Base-by-base conservation (phyloP, 2,113 vertebrate genomes). In the Oenanthe oenanthe region DNA sequence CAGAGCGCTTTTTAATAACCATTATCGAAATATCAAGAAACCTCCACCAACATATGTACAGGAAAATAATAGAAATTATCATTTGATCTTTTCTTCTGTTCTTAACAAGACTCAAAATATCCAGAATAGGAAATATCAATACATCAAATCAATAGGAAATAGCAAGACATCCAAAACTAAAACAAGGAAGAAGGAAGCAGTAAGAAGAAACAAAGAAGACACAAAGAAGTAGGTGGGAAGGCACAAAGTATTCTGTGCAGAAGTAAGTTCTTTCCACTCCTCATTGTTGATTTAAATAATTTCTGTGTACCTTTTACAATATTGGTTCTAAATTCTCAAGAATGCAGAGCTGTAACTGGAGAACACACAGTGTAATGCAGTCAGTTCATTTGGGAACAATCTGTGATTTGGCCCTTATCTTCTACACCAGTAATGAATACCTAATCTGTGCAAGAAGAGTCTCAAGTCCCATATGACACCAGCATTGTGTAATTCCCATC, bases 91-190 rank as follows among this genome's bases (percentile, higher is more conserved):
- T 90, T 84, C 38, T 90, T 47, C 6, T 61, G 17, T 38, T 78
- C 45, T 78, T 78, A 26, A 20, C 12, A 87, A 75, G 57, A 65
- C 12, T 45, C 61, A 84, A 48, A 80, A 85, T 63, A 79, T 47
- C n/a, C 40, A 70, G 74, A 89, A 75, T 38, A 68, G 62, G 70
- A 93, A 92, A 79, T 65, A 85, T 47, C 65, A 82, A 62, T 45
- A 16, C 40, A 42, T 42, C 40, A 42, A 42, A 42, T 42, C 14
- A 16, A 42, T 42, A 42, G 40, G 40, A 42, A 42, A 42, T 42
- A 42, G 63, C 7, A 5, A 83, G 63, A 58, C 34, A 68, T 73
- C 25, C 29, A 58, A 85, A 89, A 58, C 38, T 31, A 16, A 53
- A 85, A 88, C 45, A 75, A 75, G 31, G 18, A 65, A 95, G 48